Conservation (phyloP, 2,113 vertebrate genomes). For the Epinephelus fuscoguttatus region DNA sequence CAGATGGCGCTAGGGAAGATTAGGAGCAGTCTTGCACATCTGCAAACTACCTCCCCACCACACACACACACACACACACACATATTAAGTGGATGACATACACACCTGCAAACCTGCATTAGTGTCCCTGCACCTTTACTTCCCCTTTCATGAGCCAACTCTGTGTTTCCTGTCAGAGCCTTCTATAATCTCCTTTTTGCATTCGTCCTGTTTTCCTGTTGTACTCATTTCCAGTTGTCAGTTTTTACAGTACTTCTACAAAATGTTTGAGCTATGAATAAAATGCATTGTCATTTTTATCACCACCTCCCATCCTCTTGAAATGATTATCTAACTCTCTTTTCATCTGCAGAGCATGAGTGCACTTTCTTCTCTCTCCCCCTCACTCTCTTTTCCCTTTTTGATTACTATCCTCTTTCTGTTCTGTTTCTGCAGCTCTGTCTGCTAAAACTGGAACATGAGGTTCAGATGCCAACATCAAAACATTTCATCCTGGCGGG, state of each 20-base stretch:
- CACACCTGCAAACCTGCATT: slow-evolving; percentile 33
- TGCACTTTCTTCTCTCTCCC: not conserved
- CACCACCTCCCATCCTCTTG: slow-evolving; percentile 23
- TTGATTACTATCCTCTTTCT: slow-evolving; percentile 8
- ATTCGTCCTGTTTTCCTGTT: not conserved
- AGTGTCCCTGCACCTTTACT: slow-evolving; percentile 9
- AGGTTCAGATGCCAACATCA: slow-evolving; percentile 17
- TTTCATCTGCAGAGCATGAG: slow-evolving; percentile 34
- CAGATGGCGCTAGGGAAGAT: slow-evolving; percentile 65
- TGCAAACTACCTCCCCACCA: slow-evolving; percentile 23
- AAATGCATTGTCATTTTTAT: slow-evolving; percentile 52
- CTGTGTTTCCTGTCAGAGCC: not conserved
- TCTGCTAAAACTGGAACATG: slow-evolving; percentile 37
- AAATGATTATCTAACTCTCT: slow-evolving; percentile 34
- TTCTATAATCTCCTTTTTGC: not conserved
- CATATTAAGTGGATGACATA: not conserved
- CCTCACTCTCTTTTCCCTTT: not conserved
- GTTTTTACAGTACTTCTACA: not conserved
- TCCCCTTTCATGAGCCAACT: slow-evolving; percentile 5
- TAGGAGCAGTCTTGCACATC: slow-evolving; percentile 52
- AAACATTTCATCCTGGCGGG: slow-evolving; percentile 37
- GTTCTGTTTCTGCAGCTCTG: slow-evolving; percentile 1
- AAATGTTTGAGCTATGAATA: slow-evolving; percentile 16
- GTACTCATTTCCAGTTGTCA: not conserved
- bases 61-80: not conserved